Evolutionary conservation across 2,113 vertebrate species (phyloP), one percentile per base, ranked within the genome.

Genomic region (Megaptera novaeangliae): DNA sequence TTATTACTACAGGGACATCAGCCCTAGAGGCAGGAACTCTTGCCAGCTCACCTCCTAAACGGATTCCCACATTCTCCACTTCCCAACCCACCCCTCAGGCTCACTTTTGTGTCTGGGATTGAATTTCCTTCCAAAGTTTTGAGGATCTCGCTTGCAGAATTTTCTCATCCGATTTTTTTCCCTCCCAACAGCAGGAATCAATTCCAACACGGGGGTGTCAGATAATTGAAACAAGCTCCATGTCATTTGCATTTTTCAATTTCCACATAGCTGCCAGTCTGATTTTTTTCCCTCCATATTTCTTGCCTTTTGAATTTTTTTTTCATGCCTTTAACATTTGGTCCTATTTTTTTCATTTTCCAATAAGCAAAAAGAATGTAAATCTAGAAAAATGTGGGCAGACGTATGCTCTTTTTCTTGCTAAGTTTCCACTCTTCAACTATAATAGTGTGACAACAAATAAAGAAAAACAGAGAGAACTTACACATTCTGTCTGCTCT

Each of bases 291-390:
- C 17, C 64, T n/a, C 55, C 13, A 11, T 36, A 55, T 57, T 41
- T 91, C 80, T 75, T 94, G 59, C 9, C 10, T 41, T 74, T 82
- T 72, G 13, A 44, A n/a, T 88, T 68, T 83, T 74, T 88, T 74
- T 71, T 89, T 13, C 44, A 29, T 44, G 46, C 64, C 71, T 95
- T 92, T 92, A 85, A 49, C 85, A 41, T 95, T 95, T 72, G 75
- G 44, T 78, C 29, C 31, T 93, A 23, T 82, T 57, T 52, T 55
- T 27, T 23, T 2, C 44, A 27, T 49, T 89, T 85, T 92, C 66
- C 75, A 75, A 75, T 81, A 83, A 93, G 44, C 36, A 61, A 88
- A 93, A 95, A 95, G 78, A 91, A 78, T 57, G 68, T 64, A 89
- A 80, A 95, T 87, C 71, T 69, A 69, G 93, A 87, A 74, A 66